Base-by-base conservation (phyloP, 2,797 vertebrate species). In the Pagetopsis macropterus region DNA sequence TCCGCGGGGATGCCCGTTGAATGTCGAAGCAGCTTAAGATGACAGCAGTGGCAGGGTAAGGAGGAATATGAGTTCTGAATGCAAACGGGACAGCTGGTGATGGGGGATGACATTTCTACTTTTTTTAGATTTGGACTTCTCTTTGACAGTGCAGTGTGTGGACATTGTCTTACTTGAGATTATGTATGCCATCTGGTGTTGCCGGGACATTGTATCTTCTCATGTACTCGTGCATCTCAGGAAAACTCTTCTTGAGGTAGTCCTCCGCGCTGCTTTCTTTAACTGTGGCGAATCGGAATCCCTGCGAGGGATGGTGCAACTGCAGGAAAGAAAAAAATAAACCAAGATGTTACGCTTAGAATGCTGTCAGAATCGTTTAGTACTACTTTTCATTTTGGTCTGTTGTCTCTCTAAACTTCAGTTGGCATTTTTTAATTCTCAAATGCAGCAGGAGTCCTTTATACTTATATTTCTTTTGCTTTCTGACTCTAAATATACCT, bases 141-240 rank as follows among this genome's bases (percentile, higher is more conserved):
- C 27, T 27, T 27, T 27, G 27, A 37, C 31, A 76, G 1, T 45
- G 27, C 43, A 27, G n/a, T 31, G 5, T 21, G 37, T 48, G 46
- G 45, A 54, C 68, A 91, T n/a, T 17, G 65, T 67, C 96, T 97
- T 94, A 99, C 98, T 98, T 99, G 52, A 99, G 95, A 64, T 94
- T 81, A 6, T 94, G 90, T 59, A 99, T 97, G 64, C 98, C 98
- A 2, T 98, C 96, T 0, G 96, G 95, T 58, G 98, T 99, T 45
- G 97, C 95, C 0, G 98, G 98, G 41, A 96, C 96, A 3, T 98
- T 99, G 93, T 97, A 99, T 83, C 97, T 94, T 60, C 98, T 95
- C 98, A 99, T 99, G 89, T 99, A 98, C 81, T 99, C 98, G 0
- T 99, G 96, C 98, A 99, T 99, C 89, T 99, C 98, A 0, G 98